A percentile compares a stretch with the other conserved stretches of the same genome.
These are phyloP conservation scores for Patiria pectinifera DNA, from an alignment of 53 echinoderm and acorn worm genomes.

Conservation along the genomic window DNA sequence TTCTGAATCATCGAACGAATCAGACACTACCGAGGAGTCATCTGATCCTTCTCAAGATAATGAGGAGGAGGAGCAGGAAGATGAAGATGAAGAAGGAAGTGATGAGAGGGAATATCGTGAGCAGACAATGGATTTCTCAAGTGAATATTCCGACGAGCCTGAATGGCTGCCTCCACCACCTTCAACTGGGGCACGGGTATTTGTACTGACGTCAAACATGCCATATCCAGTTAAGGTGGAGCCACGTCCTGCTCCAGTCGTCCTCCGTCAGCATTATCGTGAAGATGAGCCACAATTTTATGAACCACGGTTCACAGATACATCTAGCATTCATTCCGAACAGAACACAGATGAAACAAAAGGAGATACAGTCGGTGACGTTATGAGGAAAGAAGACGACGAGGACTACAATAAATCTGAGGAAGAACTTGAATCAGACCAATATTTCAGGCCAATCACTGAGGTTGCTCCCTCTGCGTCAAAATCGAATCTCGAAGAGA, in stretches of 20 bases:
- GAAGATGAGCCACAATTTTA: not conserved
- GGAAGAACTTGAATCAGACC: constrained; percentile 12
- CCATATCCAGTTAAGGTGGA: not conserved
- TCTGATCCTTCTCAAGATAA: not conserved
- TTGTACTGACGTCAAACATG: constrained; percentile 40
- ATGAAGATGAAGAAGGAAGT: not conserved
- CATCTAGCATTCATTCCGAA: not conserved
- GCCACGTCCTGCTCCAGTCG: not conserved
- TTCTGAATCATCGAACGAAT: not conserved
- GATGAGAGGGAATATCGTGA: not conserved
- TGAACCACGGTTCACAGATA: not conserved
- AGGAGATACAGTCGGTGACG: not conserved
- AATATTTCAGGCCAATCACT: constrained; percentile 40
- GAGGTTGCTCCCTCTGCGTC: constrained; percentile 8
- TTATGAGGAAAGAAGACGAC: not conserved
- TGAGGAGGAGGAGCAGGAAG: not conserved
- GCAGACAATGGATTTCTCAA: constrained; percentile 24
- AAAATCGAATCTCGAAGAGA: not conserved
- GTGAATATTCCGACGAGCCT: constrained; percentile 47
- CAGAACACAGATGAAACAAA: not conserved
- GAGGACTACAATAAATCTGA: constrained; percentile 8
- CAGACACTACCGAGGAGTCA: not conserved
- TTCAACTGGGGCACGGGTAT: constrained; percentile 45
- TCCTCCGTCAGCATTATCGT: not conserved
- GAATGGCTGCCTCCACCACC: constrained; percentile 53